Evolutionary conservation across 2,797 vertebrate genomes (phyloP), one percentile per base, ranked within the genome.

Genomic region (Pipistrellus nathusii): DNA sequence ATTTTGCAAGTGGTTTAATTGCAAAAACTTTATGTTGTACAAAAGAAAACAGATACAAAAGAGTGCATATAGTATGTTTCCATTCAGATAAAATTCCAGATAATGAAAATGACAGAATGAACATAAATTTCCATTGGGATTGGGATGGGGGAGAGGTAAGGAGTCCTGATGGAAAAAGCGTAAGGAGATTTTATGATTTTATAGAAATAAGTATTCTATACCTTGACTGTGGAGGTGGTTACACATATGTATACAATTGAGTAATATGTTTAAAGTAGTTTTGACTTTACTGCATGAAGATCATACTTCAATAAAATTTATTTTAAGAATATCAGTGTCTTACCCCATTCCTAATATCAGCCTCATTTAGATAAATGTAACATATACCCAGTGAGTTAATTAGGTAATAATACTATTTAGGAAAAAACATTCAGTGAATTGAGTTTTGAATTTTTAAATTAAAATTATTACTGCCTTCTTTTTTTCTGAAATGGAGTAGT

Each of bases 391-490:
- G 32, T 88, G 46, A 96, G 55, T 94, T 97, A 93, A 85, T 95
- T 92, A 97, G 95, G 89, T 97, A 96, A 86, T 96, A 95, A 92
- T 94, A 41, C 48, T 89, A 41, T 96, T 88, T 75, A 85, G 77
- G 85, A 78, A 96, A 86, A 85, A 68, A 10, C 73, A 83, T 96
- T 97, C 64, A 71, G 73, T 86, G 81, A 96, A 87, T 30, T 59
- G 53, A 93, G 73, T 76, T 57, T 66, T 95, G 55, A 96, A 89
- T 94, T 93, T 97, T 97, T 96, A 94, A 97, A 95, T 97, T 96
- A 93, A 96, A 98, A 88, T 68, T 72, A 21, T 30, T 89, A 32
- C 87, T 95, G 87, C 3, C 75, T 95, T 84, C 66, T 27, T 96
- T 77, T 97, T 66, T 96, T 95, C 89, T 69, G 20, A 95, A 72